Evolutionary conservation across 2,797 vertebrate genomes (phyloP).

Genomic region (Periophthalmus magnuspinnatus): DNA sequence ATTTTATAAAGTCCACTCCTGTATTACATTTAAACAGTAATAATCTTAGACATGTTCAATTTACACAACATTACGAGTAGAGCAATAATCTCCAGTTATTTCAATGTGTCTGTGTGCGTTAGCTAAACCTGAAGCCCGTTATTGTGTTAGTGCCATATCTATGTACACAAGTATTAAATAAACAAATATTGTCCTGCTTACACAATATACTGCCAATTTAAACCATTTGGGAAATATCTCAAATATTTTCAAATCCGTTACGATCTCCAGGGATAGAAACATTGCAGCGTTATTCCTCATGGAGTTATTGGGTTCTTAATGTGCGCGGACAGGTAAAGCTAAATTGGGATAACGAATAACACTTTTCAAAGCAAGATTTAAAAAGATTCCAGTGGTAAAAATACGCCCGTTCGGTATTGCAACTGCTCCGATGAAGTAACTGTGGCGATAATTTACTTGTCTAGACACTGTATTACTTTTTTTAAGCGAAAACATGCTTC

Average conservation of each 20-base stretch:
- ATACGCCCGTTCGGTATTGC: not conserved
- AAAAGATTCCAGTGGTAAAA: not conserved
- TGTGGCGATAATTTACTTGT: not conserved
- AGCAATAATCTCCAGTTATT: constrained; percentile 1
- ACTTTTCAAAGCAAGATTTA: no score
- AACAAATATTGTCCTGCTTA: not conserved
- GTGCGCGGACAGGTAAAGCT: not conserved
- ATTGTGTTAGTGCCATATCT: not conserved
- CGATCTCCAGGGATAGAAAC: not conserved
- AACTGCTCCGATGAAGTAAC: not conserved
- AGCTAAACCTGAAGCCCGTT: not conserved
- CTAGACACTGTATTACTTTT: constrained; percentile 1
- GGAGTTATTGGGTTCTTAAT: not conserved
- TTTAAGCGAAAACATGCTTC: not conserved
- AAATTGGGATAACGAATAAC: no score
- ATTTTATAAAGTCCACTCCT: not conserved
- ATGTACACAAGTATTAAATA: not conserved
- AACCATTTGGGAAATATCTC: constrained; percentile 1
- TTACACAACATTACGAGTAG: not conserved
- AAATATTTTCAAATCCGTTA: not conserved
- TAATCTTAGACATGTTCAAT: not conserved
- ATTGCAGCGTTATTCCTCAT: not conserved
- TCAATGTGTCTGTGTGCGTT: not conserved
- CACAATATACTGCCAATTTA: not conserved
- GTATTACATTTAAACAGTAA: not conserved